Base-by-base conservation (phyloP, 2,797 vertebrate genomes). In the Channa striata region DNA sequence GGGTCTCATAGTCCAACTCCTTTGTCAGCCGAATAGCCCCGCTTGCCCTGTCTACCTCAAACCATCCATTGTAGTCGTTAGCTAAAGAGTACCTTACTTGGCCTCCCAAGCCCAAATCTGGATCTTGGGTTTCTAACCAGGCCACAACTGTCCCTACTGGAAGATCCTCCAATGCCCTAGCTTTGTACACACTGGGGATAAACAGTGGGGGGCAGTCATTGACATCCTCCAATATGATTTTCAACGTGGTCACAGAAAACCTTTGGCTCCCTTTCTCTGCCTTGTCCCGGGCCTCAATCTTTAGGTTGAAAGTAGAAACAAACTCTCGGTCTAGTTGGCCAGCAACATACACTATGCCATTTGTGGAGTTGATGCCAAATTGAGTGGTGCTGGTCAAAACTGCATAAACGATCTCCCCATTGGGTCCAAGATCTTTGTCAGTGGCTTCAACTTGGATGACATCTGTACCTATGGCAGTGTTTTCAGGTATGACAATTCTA, bases 51-150 rank as follows among this genome's bases (percentile, higher is more conserved):
- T 99, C 98, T 11, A 99, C 95, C 72, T 98, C 97, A 63, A 99
- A 99, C 67, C 92, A 94, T 36, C 97, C 97, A 0, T 96, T 96
- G 73, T 97, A 96, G 81, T 99, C 97, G 0, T 95, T 97, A 20
- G 95, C 94, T 37, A 99, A 89, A 0, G 97, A 96, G 82, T 96
- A 99, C 13, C 96, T 95, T 8, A 99, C 96, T 76, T 98, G 96
- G 16, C 98, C 97, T 16, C 98, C 98, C 13, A 96, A 83, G 7
- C 97, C 96, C 1, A 97, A 91, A 84, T 99, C 98, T 5, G 96
- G 96, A 81, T 99, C 98, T 0, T 97, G 96, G 11, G 97, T 97
- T 86, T 99, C 98, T 65, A 99, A 81, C 97, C 97, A 99, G 61
- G 97, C 95, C 34, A 99, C 95, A 47, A 99, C 96, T 0, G 96